phyloP scores from a whole-genome alignment of 2,888 invertebrate species.

The Harpagoxenus sublaevis region DNA sequence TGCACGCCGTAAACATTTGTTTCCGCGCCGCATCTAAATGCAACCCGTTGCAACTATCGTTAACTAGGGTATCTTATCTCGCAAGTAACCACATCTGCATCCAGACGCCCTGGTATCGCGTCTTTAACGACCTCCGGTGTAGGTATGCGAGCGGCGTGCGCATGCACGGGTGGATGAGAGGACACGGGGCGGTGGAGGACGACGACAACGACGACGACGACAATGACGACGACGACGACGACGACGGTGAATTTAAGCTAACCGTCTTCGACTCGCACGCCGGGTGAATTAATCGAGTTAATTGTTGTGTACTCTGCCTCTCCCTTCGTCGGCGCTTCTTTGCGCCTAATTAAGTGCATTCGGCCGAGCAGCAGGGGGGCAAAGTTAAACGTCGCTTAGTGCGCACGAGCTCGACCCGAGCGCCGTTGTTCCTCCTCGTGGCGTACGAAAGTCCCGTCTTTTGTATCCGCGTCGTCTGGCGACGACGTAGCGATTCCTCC shows the following conservation, averaged over 20 bases:
- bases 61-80: conserved; percentile 54
- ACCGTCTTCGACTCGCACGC: conserved; percentile 70
- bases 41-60: conserved; percentile 35
- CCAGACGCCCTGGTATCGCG: conserved; percentile 43
- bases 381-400: conserved; percentile 69
- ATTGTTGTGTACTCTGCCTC: conserved; percentile 73
- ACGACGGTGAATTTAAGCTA: conserved; percentile 68
- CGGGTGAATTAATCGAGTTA: conserved; percentile 76
- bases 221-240: conserved; percentile 22
- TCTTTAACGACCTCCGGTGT: conserved; percentile 45
- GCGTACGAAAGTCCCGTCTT: conserved; percentile 38
- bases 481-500: conserved; percentile 55
- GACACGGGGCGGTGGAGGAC: not conserved
- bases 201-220: not conserved
- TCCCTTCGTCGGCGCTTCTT: conserved; percentile 68
- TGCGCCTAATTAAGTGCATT: conserved; percentile 75
- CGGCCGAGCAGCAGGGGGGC: conserved; percentile 56
- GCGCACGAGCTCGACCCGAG: conserved; percentile 30
- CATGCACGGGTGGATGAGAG: conserved; percentile 32
- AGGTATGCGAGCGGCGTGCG: conserved; percentile 51
- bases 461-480: conserved; percentile 52
- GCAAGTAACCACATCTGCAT: conserved; percentile 52
- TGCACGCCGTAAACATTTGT: conserved; percentile 15
- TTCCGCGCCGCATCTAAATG: conserved; percentile 32
- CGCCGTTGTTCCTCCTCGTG: conserved; percentile 31